Evolutionary conservation across 2,113 vertebrate species (phyloP).

Genomic region (Stercorarius parasiticus): DNA sequence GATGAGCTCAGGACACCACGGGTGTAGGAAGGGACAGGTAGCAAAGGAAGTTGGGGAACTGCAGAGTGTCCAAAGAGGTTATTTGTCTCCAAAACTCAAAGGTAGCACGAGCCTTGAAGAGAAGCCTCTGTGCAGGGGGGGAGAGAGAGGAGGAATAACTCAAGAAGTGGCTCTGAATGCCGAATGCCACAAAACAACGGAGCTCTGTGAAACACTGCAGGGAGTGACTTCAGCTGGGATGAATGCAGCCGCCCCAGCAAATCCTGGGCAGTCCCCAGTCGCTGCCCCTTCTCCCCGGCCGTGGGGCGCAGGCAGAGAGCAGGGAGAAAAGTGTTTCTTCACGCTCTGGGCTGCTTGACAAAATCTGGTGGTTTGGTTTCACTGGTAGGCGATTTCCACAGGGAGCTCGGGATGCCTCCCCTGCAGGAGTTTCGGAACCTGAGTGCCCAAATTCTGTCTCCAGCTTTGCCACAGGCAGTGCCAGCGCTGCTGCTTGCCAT

Average conservation of each 20-base stretch:
- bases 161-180: neutral
- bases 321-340: neutral
- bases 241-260: neutral
- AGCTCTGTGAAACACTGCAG: neutral
- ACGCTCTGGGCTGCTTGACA: neutral
- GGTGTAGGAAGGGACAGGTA: neutral
- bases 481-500: neutral
- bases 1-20: neutral
- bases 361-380: neutral
- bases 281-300: neutral
- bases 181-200: conserved; percentile 12
- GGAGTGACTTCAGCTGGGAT: neutral
- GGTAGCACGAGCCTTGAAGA: neutral
- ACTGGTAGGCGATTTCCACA: neutral
- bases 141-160: neutral
- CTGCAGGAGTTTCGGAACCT: neutral
- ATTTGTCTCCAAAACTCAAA: neutral
- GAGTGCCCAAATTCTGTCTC: neutral
- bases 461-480: neutral
- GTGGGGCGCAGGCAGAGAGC: neutral
- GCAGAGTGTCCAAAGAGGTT: neutral
- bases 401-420: neutral
- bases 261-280: neutral
- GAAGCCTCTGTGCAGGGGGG: neutral
- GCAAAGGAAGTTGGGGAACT: neutral